phyloP scores from a whole-genome alignment of 1,140 invertebrate genomes.

The Temnothorax nylanderi region DNA sequence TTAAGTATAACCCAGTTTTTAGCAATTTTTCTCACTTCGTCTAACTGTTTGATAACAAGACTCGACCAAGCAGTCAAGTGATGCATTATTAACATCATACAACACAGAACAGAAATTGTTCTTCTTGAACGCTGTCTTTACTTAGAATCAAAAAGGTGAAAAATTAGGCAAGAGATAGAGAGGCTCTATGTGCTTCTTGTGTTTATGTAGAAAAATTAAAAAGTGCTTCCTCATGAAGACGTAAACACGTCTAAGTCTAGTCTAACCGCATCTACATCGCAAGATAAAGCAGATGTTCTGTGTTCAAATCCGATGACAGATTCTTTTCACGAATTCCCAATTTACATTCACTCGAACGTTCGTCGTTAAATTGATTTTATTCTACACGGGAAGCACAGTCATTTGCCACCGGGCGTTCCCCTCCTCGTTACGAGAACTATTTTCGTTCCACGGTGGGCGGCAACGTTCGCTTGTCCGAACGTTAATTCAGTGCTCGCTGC shows the following conservation, averaged over 20 bases:
- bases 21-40: neutral
- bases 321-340: neutral
- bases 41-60: neutral
- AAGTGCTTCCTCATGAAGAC: neutral
- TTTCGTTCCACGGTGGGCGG: constrained; percentile 21
- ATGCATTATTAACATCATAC: neutral
- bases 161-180: constrained; percentile 12
- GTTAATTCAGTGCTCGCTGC: neutral
- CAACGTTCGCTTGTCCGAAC: neutral
- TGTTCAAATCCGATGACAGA: neutral
- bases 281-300: neutral
- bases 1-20: constrained; percentile 11
- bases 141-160: neutral
- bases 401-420: neutral
- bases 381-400: neutral
- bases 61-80: neutral
- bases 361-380: constrained; percentile 15
- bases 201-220: constrained; percentile 21
- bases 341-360: neutral
- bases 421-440: constrained; percentile 6
- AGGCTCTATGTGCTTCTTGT: neutral
- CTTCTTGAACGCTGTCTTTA: neutral
- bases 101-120: neutral
- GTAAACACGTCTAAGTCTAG: neutral
- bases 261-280: neutral